Conservation (phyloP, 2,888 invertebrate genomes). For the Drosophila vallismaia region DNA sequence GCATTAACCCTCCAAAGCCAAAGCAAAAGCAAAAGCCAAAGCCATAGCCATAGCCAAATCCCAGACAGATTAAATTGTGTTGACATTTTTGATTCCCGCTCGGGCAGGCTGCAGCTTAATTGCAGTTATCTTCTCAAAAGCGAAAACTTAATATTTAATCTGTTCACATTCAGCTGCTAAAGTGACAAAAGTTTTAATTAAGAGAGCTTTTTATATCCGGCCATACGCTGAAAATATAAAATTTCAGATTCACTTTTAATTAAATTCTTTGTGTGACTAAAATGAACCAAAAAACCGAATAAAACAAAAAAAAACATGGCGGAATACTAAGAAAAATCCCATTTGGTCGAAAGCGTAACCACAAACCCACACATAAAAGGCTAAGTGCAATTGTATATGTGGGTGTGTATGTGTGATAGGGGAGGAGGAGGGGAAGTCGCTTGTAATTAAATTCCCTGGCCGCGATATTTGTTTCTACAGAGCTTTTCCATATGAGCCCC, state of each 20-base stretch:
- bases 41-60: slow-evolving; percentile 16
- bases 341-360: slow-evolving; percentile 42
- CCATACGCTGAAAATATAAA: slow-evolving; percentile 38
- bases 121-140: neutral
- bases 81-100: slow-evolving; percentile 41
- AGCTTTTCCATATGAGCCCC: slow-evolving; percentile 25
- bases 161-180: slow-evolving; percentile 24
- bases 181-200: slow-evolving; percentile 52
- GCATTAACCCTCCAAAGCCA: slow-evolving; percentile 48
- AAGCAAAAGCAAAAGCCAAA: neutral
- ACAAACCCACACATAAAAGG: slow-evolving; percentile 42
- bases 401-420: slow-evolving; percentile 14
- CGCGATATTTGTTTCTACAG: slow-evolving; percentile 74
- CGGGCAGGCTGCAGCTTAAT: slow-evolving; percentile 20
- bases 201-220: slow-evolving; percentile 41
- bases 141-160: slow-evolving; percentile 42
- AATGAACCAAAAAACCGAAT: slow-evolving; percentile 34
- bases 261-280: slow-evolving; percentile 54
- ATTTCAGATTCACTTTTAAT: slow-evolving; percentile 55
- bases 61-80: slow-evolving; percentile 23
- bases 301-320: slow-evolving; percentile 5
- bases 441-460: slow-evolving; percentile 76
- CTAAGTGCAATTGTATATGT: slow-evolving; percentile 38
- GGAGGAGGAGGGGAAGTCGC: slow-evolving; percentile 21
- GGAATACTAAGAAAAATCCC: slow-evolving; percentile 27